A percentile compares a stretch with the other conserved stretches of the same genome.
Conservation (phyloP, 1,140 invertebrate genomes). For the Philaenus spumarius region DNA sequence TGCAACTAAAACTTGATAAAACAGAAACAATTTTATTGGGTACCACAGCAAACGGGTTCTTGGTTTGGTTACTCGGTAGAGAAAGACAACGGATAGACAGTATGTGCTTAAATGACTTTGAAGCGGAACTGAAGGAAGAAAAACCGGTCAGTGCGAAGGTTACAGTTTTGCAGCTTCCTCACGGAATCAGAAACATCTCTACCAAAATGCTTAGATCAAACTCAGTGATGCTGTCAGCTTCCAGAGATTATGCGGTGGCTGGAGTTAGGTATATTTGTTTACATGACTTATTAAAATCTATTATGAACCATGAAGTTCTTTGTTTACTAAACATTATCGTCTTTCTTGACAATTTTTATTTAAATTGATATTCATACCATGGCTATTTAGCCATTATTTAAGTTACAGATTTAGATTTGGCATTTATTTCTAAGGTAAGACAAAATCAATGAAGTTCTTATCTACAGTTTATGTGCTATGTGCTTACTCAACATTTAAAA, state of each 20-base stretch:
- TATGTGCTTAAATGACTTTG: conserved; percentile 22
- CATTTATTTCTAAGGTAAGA: no score
- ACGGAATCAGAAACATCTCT: conserved; percentile 88
- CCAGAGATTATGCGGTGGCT: conserved; percentile 87
- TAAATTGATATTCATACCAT: no score
- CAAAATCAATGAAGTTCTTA: no score
- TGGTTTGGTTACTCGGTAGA: conserved; percentile 55
- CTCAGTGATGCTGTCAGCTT: conserved; percentile 83
- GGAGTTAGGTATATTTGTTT: conserved; percentile 66
- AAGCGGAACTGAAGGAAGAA: background rate
- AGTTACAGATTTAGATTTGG: no score
- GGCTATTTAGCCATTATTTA: no score
- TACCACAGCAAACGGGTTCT: conserved; percentile 76
- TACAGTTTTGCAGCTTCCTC: conserved; percentile 69
- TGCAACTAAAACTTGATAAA: conserved; percentile 75
- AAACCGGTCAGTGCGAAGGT: conserved; percentile 33
- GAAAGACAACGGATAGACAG: conserved; percentile 28
- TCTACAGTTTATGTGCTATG: no score
- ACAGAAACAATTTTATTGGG: conserved; percentile 74
- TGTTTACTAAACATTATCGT: background rate
- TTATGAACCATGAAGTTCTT: no score
- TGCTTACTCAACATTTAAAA: no score
- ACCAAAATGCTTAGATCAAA: conserved; percentile 77
- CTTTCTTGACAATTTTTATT: no score
- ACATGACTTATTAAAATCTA: background rate